Base-by-base conservation (phyloP, 1,140 invertebrate genomes). In the Pseudoatta argentina region DNA sequence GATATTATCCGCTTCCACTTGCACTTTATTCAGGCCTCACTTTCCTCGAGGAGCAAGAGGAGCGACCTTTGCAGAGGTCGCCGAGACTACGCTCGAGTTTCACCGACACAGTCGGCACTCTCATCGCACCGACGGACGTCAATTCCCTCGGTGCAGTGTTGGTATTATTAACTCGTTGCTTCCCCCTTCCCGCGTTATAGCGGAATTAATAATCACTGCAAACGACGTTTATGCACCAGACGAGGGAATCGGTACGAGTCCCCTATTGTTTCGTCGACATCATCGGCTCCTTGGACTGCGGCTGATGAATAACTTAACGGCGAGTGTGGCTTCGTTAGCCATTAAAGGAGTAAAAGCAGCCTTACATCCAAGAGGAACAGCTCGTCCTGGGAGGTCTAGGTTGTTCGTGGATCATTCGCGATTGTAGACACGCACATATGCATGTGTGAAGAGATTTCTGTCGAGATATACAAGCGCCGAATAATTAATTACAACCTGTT, bases 11-110 rank as follows among this genome's bases (percentile, higher is more conserved):
- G 53, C 44, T 67, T 67, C 53, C 57, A 63, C 48, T 39, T 39
- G 51, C 57, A 86, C 30, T 88, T 91, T 85, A 90, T 92, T 24
- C 76, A 72, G 71, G 82, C 87, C 63, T 73, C 89, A 89, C 94
- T 95, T 94, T 94, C 94, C 94, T 94, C 92, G 89, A 55, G 64
- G 73, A 14, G 78, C 90, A 88, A 89, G 83, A 87, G 86, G 86
- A 75, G 85, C 91, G 93, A 94, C 94, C 94, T 94, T 94, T 94
- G 44, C 87, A 90, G 93, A 94, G 94, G 93, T 94, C 93, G 91
- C 53, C 89, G 78, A 81, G 89, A 89, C 89, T 87, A 91, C 92
- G 90, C 88, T 92, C 92, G 93, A 94, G 92, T 95, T 95, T 95
- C 94, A 93, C 93, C 92, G 87, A 82, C 85, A 78, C 57, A 66